Conservation (phyloP, 2,113 vertebrate genomes). For the human (Homo sapiens) region GRCh38 chr7:21440501-21441000, state of each 20-base stretch:
- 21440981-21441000: constrained; percentile 4
- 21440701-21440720: no score
- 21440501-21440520: background rate
- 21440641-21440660: background rate
- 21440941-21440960: background rate
- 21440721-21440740: no score
- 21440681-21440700: no score
- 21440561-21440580: background rate
- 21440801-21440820: no score
- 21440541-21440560: background rate
- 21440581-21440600: background rate
- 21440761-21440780: no score
- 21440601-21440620: background rate
- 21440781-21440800: no score
- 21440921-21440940: background rate
- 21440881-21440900: no score
- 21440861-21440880: no score
- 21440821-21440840: no score
- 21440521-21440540: background rate
- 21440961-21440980: background rate
- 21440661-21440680: no score
- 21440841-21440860: no score
- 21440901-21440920: background rate
- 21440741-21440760: no score
- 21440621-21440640: background rate